Evolutionary conservation across 2,888 invertebrate genomes (phyloP).

Genomic region (Chrysomela aeneicollis): DNA sequence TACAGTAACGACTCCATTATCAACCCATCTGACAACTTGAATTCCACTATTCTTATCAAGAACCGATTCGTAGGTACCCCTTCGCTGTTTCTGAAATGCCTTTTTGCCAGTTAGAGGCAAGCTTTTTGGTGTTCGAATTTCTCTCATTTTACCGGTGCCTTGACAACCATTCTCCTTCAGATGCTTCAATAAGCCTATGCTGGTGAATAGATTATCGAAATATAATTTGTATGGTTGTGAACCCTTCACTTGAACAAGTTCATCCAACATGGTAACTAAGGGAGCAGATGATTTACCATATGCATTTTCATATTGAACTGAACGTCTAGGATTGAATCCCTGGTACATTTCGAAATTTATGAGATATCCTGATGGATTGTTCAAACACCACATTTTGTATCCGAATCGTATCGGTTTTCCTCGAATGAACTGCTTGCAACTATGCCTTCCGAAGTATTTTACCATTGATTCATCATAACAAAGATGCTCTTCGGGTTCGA

Average conservation of each 20-base stretch:
- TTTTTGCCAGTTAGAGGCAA: no score
- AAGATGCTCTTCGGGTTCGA: conserved; percentile 1
- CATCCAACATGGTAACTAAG: background rate
- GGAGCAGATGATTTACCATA: background rate
- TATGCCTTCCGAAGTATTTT: background rate
- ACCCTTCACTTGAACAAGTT: background rate
- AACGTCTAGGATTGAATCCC: conserved; percentile 13
- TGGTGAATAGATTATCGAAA: background rate
- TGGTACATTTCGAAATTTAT: conserved; percentile 27
- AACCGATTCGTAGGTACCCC: no score
- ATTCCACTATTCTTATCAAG: no score
- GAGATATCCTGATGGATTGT: conserved; percentile 24
- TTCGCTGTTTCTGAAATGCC: no score
- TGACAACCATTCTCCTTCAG: background rate
- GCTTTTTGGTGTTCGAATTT: no score
- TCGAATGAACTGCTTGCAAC: background rate
- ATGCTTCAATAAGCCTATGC: background rate
- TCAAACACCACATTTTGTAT: conserved; percentile 1
- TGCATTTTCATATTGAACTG: background rate
- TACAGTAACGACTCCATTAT: no score
- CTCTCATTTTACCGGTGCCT: no score
- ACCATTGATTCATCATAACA: no score
- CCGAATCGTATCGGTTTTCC: background rate
- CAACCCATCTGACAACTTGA: no score
- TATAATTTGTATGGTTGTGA: background rate